Evolutionary conservation across 2,888 invertebrate genomes (phyloP), one percentile per base, ranked within the genome.

Genomic region (Lasioglossum malachurum): DNA sequence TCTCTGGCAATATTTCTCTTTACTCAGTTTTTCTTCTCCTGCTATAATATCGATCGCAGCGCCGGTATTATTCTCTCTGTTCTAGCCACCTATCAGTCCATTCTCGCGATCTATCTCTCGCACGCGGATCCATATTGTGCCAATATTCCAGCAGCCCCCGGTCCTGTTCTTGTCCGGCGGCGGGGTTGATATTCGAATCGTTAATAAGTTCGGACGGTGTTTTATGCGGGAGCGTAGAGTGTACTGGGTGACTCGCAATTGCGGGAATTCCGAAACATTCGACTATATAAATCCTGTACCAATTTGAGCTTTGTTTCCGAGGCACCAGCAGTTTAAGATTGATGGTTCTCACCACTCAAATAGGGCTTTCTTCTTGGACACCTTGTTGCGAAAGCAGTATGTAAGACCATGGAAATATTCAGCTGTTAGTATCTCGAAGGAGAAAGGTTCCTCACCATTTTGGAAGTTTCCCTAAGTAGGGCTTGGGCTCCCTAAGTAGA

Each of bases 141-240:
- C 83, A 78, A 88, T 86, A 88, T 86, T 87, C 79, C 72, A 69
- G 46, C 85, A 46, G 41, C 31, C 14, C 14, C 75, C 49, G 69
- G 60, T 46, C 64, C 64, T 14, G 64, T 35, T 80, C 77, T 78
- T 64, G 82, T 53, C 69, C 77, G 49, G 53, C 64, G 44, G n/a
- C 44, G 76, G 67, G 35, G 69, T 83, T 75, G 82, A 83, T 89
- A 83, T 85, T 89, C 89, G 87, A 88, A 88, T 88, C 64, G 83
- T 74, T 89, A 89, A 85, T 88, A 85, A 87, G 82, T 80, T 80
- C 78, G 78, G 77, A 79, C 84, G 79, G 73, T 79, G 84, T 88
- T 79, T 76, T 79, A 82, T 81, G 78, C 84, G 84, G 72, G 78
- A 53, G 27, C 27, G 60, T 5, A 14, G 23, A 71, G 41, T 46